Percentiles rank a stretch among this genome's conserved stretches.
phyloP scores from a whole-genome alignment of 2,113 vertebrate species.

The Columba livia region DNA sequence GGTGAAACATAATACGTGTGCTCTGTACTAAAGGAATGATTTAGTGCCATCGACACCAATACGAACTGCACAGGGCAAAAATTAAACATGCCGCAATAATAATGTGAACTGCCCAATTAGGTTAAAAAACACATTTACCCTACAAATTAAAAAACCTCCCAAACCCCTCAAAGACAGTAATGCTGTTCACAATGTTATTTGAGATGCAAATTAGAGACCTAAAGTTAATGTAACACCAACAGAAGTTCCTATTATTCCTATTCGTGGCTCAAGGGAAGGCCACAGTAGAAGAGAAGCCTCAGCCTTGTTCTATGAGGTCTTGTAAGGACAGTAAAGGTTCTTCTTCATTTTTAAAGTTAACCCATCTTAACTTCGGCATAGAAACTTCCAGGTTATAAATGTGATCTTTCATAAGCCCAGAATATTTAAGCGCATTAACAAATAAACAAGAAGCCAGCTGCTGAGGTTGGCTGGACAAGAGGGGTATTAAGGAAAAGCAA shows the following conservation, averaged over 20 bases:
- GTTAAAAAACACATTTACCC: slow-evolving; percentile 46
- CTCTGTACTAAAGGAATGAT: slow-evolving; percentile 21
- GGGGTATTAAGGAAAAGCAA: background rate
- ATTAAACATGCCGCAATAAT: background rate
- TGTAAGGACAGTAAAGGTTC: background rate
- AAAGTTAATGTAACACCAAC: slow-evolving; percentile 55
- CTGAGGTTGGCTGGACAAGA: background rate
- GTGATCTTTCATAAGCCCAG: background rate
- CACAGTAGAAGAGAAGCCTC: background rate
- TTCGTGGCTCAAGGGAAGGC: slow-evolving; percentile 3
- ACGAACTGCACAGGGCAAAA: slow-evolving; percentile 8
- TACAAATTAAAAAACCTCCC: slow-evolving; percentile 45
- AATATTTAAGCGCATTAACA: background rate
- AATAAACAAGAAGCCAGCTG: background rate
- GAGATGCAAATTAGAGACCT: slow-evolving; percentile 58
- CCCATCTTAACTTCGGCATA: background rate
- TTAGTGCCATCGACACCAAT: background rate
- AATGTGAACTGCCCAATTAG: slow-evolving; percentile 19
- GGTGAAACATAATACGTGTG: background rate
- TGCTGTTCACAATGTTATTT: slow-evolving; percentile 17
- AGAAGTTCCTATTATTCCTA: slow-evolving; percentile 55
- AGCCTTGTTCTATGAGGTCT: background rate
- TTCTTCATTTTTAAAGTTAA: background rate
- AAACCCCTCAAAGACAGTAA: slow-evolving; percentile 49
- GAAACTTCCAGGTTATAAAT: background rate